A percentile compares a stretch with the other conserved stretches of the same genome.
These are phyloP conservation scores for Mellivora capensis DNA, from an alignment of 2,113 vertebrate species.

Conservation along the genomic window DNA sequence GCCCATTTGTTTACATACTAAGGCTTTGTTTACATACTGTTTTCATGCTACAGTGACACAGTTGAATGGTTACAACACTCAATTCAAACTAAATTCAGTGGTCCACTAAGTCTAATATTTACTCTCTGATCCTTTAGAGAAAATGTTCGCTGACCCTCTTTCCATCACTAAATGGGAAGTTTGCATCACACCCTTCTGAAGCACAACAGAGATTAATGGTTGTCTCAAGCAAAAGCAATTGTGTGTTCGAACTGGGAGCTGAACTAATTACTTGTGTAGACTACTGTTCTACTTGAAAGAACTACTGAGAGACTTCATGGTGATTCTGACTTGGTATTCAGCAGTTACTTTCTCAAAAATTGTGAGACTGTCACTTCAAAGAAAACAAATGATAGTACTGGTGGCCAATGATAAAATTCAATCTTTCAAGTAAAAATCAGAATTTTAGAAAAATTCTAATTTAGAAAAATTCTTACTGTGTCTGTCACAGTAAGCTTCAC, in stretches of 20 bases:
- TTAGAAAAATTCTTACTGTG: not conserved
- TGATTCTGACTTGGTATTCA: not conserved
- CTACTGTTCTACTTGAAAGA: not conserved
- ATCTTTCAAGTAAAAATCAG: not conserved
- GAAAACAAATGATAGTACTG: not conserved
- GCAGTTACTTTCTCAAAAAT: not conserved
- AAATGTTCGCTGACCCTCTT: not conserved
- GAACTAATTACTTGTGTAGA: not conserved
- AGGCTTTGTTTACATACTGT: not conserved
- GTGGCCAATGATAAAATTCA: slow-evolving; percentile 8
- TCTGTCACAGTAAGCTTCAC: not conserved
- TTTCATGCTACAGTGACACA: not conserved
- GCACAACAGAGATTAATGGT: not conserved
- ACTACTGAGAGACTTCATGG: not conserved
- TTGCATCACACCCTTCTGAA: not conserved
- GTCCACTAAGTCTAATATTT: not conserved
- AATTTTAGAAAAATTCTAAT: not conserved
- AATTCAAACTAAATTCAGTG: not conserved
- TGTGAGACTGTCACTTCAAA: not conserved
- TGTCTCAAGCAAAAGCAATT: not conserved
- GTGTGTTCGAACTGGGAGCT: not conserved
- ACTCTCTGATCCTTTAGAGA: not conserved
- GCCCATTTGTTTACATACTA: not conserved
- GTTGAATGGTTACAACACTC: not conserved
- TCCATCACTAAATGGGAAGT: not conserved